phyloP scores from a whole-genome alignment of 2,113 vertebrate genomes.

The Rhodinocichla rosea region DNA sequence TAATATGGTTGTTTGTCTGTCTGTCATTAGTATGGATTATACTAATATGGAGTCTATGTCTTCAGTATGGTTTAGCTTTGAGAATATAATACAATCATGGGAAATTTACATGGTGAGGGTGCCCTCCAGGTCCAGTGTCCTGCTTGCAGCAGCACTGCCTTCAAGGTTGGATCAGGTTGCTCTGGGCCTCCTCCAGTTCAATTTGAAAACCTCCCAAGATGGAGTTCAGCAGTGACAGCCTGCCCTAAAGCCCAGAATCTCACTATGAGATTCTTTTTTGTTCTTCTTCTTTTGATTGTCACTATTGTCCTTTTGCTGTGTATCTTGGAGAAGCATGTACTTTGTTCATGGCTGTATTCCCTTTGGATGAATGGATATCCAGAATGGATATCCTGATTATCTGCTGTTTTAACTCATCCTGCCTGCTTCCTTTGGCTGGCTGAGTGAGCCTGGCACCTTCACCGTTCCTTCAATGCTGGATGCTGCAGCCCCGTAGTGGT shows the following conservation, averaged over 20 bases:
- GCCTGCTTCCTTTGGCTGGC: neutral
- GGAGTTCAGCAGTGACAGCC: neutral
- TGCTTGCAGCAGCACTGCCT: neutral
- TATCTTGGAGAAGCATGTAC: neutral
- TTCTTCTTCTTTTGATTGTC: neutral
- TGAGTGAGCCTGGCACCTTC: neutral
- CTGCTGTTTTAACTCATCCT: rapidly evolving
- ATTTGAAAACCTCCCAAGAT: neutral
- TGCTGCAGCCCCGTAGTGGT: neutral
- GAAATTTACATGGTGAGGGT: neutral
- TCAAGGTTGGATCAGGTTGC: neutral
- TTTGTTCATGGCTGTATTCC: neutral
- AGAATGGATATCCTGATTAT: rapidly evolving
- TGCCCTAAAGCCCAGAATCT: neutral
- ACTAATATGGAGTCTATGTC: too few species aligned
- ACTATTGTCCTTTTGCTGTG: neutral
- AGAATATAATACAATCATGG: neutral
- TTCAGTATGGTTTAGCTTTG: neutral
- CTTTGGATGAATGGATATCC: neutral
- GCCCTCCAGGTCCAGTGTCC: neutral
- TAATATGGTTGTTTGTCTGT: neutral
- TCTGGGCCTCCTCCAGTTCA: neutral
- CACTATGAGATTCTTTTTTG: neutral
- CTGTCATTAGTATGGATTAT: neutral
- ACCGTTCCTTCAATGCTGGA: neutral